Base-by-base conservation (phyloP, 1,140 invertebrate genomes). In the Chironomus striatipennis region DNA sequence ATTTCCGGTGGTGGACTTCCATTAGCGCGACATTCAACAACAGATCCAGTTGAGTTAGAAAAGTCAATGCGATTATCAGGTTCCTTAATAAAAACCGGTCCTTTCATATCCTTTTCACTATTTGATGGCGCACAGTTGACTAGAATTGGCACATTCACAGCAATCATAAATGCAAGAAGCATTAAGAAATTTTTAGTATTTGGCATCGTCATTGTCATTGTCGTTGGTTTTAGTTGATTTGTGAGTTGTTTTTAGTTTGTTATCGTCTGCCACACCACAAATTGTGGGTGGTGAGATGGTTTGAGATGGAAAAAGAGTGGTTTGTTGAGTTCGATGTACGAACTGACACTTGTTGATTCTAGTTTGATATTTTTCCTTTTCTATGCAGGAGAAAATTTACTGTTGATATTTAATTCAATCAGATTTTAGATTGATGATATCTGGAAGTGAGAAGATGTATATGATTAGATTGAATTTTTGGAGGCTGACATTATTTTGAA, bases 41-140 rank as follows among this genome's bases (percentile, higher is more conserved):
- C 90, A 75, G 94, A 92, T 78, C 95, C 96, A 42, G 94, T 96
- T 73, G 93, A 95, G 83, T 98, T 98, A 75, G 93, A 94, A 83
- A 98, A 97, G 81, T 96, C 94, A 65, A 97, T 88, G 77, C 92
- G 88, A 82, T 93, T 94, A 76, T 92, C 92, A 20, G 95, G 95
- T 86, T 96, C 95, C 78, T 91, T 92, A 74, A 95, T 88, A 83
- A 97, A 97, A 73, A 96, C 92, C 8, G 94, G 95, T 79, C 95
- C 95, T 76, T 82, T 82, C 20, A 79, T 79, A 75, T 82, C 81
- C 65, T 70, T 70, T 70, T 70, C 65, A 21, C 18, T 70, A 70
- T 70, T 70, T 17, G 65, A 70, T 70, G 65, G 65, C 20, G 65
- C 65, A 20, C 15, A 17, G 18, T 70, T 20, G 17, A 70, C 65